Base-by-base conservation (phyloP, 1,140 invertebrate species). In the Aphis gossypii region DNA sequence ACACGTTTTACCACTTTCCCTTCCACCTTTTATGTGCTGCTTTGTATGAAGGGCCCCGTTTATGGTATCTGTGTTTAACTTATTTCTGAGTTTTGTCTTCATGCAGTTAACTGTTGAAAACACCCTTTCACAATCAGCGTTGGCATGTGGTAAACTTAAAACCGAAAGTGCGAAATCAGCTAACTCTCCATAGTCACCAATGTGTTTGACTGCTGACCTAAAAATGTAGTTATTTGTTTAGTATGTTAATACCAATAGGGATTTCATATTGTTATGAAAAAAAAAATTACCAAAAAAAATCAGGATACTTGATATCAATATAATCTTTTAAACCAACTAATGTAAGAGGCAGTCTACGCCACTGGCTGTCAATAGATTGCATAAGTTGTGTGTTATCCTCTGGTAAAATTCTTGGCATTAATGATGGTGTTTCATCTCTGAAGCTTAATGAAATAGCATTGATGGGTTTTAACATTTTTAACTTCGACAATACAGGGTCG, bases 121-220 rank as follows among this genome's bases (percentile, higher is more conserved):
- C 30, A 94, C 83, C 41, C 94, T 82, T 88, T 94, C 94, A 89
- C 94, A 93, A 9, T 93, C 94, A 18, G 94, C 94, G 92, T 94
- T 94, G 1, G 94, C 60, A 94, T 94, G 94, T 4, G 94, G 94
- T 9, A 94, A 90, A 56, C 92, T 90, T 92, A 94, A 94, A 48
- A 93, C 76, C 76, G 94, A 88, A 0, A 94, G 44, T 20, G 94
- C 94, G 89, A 94, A 86, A 46, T 86, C 83, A 35, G 87, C 87
- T 38, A 89, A 11, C 48, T 89, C n/a, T 9, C 23, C 23, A 89
- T 35, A 89, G 20, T 54, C 87, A 54, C 87, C 48, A 54, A 89
- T 18, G 0, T 35, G 18, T 54, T 89, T 89, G 6, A 89, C 51
- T 54, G 11, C 48, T n/a, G 87, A 89, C n/a, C 87, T 89, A 89